Evolutionary conservation across 2,888 invertebrate species (phyloP), one percentile per base, ranked within the genome.

Genomic region (Andrena praecox): DNA sequence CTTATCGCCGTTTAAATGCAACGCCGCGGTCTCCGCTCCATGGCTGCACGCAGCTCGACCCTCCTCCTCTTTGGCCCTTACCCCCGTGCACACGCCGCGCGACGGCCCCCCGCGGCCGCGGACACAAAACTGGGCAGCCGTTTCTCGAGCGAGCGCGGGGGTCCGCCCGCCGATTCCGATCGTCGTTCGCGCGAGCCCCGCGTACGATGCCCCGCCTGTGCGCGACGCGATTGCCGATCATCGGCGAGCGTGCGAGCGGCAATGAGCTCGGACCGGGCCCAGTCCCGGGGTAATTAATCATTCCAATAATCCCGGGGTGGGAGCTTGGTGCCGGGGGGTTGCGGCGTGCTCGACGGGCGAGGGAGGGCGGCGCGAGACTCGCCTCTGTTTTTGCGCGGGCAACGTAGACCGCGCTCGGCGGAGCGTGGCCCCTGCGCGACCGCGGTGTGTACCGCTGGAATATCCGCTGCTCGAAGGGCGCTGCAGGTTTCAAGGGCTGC

Each of bases 1-100:
- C 91, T 90, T 89, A 89, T 89, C 90, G 86, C 87, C 88, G 88
- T 90, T 89, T 87, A 91, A 91, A 84, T 91, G 86, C 87, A 86
- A 80, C 89, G 85, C 84, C 80, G 86, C 80, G 84, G 84, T 66
- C 83, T 83, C 80, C 72, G 85, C 75, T 80, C 78, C 86, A 66
- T 75, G 85, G 85, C 70, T 87, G 79, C 82, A 82, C 84, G 82
- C 87, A 79, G 86, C 31, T 16, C 73, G 77, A 72, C 79, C 75
- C 69, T 75, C 64, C 69, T 84, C 71, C 52, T 70, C 31, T 42
- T 42, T 42, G 5, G 35, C 70, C 71, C 63, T 69, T 56, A 2
- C 64, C 54, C 70, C 52, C n/a, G 0, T 2, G 16, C 64, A 24
- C 27, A n/a, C 10, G 4, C 48, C 60, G 31, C 24, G 24, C 4